phyloP scores from a whole-genome alignment of 2,888 invertebrate species.

The Conistra vaccinii region DNA sequence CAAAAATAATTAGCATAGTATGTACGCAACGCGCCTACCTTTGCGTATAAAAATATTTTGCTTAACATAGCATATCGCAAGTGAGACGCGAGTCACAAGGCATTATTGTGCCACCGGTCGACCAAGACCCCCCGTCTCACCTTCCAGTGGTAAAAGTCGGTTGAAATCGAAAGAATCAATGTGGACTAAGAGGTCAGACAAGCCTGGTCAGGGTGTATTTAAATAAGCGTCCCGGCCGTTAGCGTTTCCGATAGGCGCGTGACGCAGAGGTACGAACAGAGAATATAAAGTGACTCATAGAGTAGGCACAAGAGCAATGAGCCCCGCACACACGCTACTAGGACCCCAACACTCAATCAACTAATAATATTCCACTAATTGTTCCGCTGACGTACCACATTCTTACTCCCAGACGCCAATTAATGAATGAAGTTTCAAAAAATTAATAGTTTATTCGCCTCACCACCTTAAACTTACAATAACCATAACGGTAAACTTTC shows the following conservation, averaged over 20 bases:
- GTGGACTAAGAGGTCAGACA: constrained; percentile 56
- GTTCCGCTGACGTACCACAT: constrained; percentile 61
- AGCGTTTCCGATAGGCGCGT: constrained; percentile 88
- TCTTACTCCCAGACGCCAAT: constrained; percentile 47
- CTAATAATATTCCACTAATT: constrained; percentile 63
- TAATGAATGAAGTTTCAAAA: constrained; percentile 41
- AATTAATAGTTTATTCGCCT: constrained; percentile 39
- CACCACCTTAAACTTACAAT: constrained; percentile 47
- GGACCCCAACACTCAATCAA: constrained; percentile 54
- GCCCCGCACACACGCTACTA: constrained; percentile 59
- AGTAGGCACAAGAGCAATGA: constrained; percentile 59
- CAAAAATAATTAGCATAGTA: constrained; percentile 48
- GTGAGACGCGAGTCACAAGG: constrained; percentile 60
- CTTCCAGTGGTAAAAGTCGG: constrained; percentile 42
- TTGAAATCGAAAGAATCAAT: constrained; percentile 51
- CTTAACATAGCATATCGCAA: constrained; percentile 61
- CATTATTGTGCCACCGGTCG: constrained; percentile 60
- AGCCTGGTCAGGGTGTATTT: constrained; percentile 72
- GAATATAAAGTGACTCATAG: constrained; percentile 83
- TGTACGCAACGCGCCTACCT: constrained; percentile 47
- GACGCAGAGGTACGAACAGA: constrained; percentile 81
- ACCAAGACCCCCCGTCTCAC: constrained; percentile 63
- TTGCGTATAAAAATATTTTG: constrained; percentile 66
- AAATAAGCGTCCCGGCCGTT: constrained; percentile 84
- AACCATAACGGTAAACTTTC: constrained; percentile 62